A percentile compares a stretch with the other conserved stretches of the same genome.
These are phyloP conservation scores for Drosophila biarmipes DNA, from an alignment of 1,140 invertebrate species.

Conservation along the genomic window DNA sequence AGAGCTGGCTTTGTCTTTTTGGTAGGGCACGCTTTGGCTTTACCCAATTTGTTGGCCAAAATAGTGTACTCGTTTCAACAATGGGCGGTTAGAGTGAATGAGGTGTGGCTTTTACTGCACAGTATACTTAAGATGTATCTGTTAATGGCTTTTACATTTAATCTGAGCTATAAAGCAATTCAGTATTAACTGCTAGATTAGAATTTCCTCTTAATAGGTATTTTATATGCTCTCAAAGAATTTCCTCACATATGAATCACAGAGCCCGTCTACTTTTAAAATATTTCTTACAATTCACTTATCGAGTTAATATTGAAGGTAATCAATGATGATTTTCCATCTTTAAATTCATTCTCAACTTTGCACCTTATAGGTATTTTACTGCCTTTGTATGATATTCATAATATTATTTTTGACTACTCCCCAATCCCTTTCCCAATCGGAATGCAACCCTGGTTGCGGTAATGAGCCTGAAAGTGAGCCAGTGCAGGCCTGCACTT, in stretches of 20 bases:
- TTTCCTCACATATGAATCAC: background rate
- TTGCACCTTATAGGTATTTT: too few relatives aligned
- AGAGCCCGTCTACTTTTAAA: too few relatives aligned
- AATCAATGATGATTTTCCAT: too few relatives aligned
- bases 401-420: background rate
- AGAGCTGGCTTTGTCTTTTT: constrained; percentile 3
- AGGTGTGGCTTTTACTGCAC: background rate
- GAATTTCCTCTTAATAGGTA: too few relatives aligned
- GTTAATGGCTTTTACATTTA: background rate
- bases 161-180: background rate
- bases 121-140: background rate
- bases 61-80: constrained; percentile 5
- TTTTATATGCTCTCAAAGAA: background rate
- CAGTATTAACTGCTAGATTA: background rate
- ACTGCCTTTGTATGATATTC: too few relatives aligned
- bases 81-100: background rate
- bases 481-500: constrained; percentile 10
- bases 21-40: background rate
- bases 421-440: background rate
- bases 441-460: constrained; percentile 12
- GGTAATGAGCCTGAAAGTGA: constrained; percentile 52
- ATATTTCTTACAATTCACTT: too few relatives aligned
- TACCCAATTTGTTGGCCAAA: constrained; percentile 38
- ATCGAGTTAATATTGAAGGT: too few relatives aligned
- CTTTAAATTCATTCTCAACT: too few relatives aligned